These are phyloP conservation scores for Triplophysa siluroides DNA, from an alignment of 2,113 vertebrate genomes.

Conservation along the genomic window DNA sequence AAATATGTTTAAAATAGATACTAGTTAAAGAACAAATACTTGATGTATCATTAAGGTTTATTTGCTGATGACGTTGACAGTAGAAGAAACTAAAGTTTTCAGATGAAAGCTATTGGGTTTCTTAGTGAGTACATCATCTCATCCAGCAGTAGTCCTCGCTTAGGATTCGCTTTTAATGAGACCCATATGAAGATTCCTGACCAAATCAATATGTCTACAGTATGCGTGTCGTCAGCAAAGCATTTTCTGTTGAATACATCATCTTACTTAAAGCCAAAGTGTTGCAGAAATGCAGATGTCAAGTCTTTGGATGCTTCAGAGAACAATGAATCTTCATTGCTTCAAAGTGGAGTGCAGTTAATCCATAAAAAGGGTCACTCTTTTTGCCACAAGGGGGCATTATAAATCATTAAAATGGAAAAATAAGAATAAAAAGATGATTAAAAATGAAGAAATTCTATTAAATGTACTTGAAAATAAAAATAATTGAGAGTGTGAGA, in stretches of 20 bases:
- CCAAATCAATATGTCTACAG: constrained; percentile 27
- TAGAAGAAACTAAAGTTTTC: too few species aligned
- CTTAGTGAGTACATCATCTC: constrained; percentile 11
- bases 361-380: neutral
- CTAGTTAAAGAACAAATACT: too few species aligned
- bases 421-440: neutral
- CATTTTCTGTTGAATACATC: constrained; percentile 30
- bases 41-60: too few species aligned
- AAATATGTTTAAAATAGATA: too few species aligned
- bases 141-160: constrained; percentile 3
- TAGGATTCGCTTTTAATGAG: constrained; percentile 34
- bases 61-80: too few species aligned
- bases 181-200: constrained; percentile 39
- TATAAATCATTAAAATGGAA: neutral
- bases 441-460: too few species aligned
- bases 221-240: constrained; percentile 32
- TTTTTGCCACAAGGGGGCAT: constrained; percentile 47
- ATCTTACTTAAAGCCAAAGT: constrained; percentile 9
- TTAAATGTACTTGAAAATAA: neutral
- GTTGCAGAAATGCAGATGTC: constrained; percentile 32
- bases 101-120: neutral
- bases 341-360: neutral
- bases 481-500: neutral
- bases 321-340: neutral
- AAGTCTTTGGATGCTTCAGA: constrained; percentile 11